Conservation (phyloP, 1,140 invertebrate species). For the Hycleus phaleratus region DNA sequence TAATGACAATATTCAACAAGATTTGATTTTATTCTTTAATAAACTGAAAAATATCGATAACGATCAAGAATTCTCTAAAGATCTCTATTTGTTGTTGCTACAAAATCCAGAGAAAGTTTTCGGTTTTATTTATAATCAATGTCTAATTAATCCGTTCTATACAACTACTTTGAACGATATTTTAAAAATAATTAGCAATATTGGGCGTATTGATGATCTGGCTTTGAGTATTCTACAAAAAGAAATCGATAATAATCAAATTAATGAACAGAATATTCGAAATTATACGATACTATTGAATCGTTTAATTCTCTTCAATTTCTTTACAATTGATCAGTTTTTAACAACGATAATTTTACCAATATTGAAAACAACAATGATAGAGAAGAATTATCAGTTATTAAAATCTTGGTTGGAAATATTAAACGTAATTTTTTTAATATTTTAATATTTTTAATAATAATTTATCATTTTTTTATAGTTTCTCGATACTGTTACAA, state of each 20-base stretch:
- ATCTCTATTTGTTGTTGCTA: conserved; percentile 29
- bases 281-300: conserved; percentile 26
- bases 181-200: conserved; percentile 21
- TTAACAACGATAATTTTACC: conserved; percentile 18
- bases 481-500: not conserved
- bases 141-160: conserved; percentile 29
- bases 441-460: not conserved
- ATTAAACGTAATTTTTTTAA: conserved; percentile 19
- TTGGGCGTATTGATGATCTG: conserved; percentile 27
- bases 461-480: conserved; percentile 3
- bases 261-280: conserved; percentile 19
- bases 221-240: conserved; percentile 19
- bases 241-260: conserved; percentile 16
- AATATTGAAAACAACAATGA: conserved; percentile 4
- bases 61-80: conserved; percentile 19
- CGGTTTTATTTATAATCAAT: conserved; percentile 21
- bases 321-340: conserved; percentile 19
- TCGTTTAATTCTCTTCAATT: conserved; percentile 15
- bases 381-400: conserved; percentile 14
- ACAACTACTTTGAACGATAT: conserved; percentile 17
- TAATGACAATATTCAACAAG: conserved; percentile 12
- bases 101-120: conserved; percentile 28
- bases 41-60: conserved; percentile 23
- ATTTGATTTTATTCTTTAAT: conserved; percentile 27
- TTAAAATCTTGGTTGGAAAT: conserved; percentile 19